A percentile compares a stretch with the other conserved stretches of the same genome.
These are phyloP conservation scores for Phycodurus eques DNA, from an alignment of 2,113 vertebrate species.

Conservation along the genomic window DNA sequence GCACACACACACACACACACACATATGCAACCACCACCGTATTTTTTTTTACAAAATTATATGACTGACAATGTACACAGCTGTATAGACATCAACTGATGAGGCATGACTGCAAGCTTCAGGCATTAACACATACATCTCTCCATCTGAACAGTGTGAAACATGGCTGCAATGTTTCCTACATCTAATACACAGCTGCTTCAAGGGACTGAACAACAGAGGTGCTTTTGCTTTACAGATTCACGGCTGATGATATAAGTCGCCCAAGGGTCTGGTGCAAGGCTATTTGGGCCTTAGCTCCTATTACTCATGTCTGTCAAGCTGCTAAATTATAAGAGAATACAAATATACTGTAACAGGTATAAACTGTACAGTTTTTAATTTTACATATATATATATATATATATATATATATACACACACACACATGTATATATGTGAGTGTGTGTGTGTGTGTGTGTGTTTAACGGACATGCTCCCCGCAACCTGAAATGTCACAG, in stretches of 20 bases:
- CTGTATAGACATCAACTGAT: constrained; percentile 51
- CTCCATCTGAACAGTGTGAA: constrained; percentile 65
- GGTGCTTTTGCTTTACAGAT: constrained; percentile 51
- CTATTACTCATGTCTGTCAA: constrained; percentile 12
- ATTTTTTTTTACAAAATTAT: not conserved
- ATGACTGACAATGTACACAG: not conserved
- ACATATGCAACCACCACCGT: not conserved
- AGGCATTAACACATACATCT: constrained; percentile 66
- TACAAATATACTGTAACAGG: not conserved
- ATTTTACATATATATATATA: not conserved
- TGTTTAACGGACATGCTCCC: too few species aligned
- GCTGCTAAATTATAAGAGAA: constrained; percentile 9
- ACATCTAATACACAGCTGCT: constrained; percentile 67
- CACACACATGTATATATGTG: too few species aligned
- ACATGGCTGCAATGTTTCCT: constrained; percentile 58
- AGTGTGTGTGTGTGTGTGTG: too few species aligned
- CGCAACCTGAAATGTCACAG: too few species aligned
- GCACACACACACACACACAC: not conserved
- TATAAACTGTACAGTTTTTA: not conserved
- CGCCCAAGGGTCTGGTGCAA: constrained; percentile 36
- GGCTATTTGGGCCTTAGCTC: constrained; percentile 29
- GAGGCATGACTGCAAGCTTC: constrained; percentile 64
- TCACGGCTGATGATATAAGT: constrained; percentile 45
- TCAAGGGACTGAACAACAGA: constrained; percentile 50
- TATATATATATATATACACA: too few species aligned